phyloP scores from a whole-genome alignment of 2,113 vertebrate genomes.

The Apodemus speciosus region DNA sequence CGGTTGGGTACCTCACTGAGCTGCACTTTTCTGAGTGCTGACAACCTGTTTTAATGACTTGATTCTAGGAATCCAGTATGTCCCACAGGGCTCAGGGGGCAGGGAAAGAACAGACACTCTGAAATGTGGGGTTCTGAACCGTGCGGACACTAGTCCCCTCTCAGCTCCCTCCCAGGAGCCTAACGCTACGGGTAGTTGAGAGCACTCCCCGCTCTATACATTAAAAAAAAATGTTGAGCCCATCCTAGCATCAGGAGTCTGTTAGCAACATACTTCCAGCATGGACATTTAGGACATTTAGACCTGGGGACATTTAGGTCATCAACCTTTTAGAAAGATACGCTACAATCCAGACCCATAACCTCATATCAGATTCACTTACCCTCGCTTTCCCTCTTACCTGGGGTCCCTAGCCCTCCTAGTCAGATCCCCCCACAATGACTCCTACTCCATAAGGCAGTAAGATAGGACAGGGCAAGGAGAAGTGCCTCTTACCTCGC shows the following conservation, averaged over 20 bases:
- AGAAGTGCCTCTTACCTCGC: slow-evolving; percentile 88
- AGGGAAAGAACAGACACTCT: neutral
- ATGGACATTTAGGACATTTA: neutral
- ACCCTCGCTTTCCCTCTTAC: too few species aligned
- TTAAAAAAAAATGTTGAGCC: fast-evolving
- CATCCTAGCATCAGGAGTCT: fast-evolving
- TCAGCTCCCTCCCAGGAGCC: neutral
- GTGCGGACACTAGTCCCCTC: neutral
- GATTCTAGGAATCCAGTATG: neutral
- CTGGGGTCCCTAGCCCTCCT: neutral
- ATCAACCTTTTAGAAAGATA: neutral
- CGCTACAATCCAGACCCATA: neutral
- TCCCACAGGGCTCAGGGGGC: fast-evolving
- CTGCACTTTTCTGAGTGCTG: neutral
- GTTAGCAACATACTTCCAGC: fast-evolving
- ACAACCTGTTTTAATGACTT: neutral
- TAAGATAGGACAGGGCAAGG: neutral
- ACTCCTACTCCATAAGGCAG: neutral
- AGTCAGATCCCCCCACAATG: neutral
- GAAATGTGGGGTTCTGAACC: fast-evolving
- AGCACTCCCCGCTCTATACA: fast-evolving
- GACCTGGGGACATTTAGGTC: neutral
- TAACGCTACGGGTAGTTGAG: fast-evolving
- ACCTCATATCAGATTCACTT: neutral
- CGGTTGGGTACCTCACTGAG: neutral